These are phyloP conservation scores for Ligdia adustata DNA, from an alignment of 2,888 invertebrate species.

Conservation along the genomic window DNA sequence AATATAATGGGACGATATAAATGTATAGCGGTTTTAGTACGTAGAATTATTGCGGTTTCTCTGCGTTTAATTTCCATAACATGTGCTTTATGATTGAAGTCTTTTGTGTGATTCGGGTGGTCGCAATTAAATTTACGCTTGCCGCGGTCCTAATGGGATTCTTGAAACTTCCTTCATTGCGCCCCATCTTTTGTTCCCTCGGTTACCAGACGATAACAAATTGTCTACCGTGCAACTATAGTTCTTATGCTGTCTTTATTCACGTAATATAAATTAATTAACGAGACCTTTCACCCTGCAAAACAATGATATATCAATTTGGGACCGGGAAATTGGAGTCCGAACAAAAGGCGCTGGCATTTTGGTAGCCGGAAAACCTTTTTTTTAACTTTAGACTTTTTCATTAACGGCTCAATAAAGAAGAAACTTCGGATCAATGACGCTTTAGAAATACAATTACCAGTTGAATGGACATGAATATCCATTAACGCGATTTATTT, in stretches of 20 bases:
- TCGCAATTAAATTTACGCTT: constrained; percentile 52
- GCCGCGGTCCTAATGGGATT: constrained; percentile 46
- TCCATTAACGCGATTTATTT: constrained; percentile 21
- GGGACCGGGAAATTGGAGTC: constrained; percentile 31
- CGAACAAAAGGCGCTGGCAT: constrained; percentile 33
- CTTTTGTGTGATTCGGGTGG: constrained; percentile 46
- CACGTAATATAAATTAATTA: constrained; percentile 41
- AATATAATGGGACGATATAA: too few species aligned
- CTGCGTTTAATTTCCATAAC: constrained; percentile 19
- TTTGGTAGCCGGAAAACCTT: constrained; percentile 29
- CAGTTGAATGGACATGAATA: constrained; percentile 20
- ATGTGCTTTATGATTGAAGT: constrained; percentile 18
- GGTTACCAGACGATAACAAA: constrained; percentile 44
- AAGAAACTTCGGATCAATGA: constrained; percentile 30
- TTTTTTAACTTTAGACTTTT: constrained; percentile 28
- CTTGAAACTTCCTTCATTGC: constrained; percentile 51
- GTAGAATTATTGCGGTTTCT: constrained; percentile 4
- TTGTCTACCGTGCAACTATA: constrained; percentile 28
- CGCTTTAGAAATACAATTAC: constrained; percentile 30
- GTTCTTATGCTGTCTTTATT: constrained; percentile 21
- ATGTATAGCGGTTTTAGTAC: too few species aligned
- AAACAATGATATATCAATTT: constrained; percentile 40
- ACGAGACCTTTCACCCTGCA: constrained; percentile 33
- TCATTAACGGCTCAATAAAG: constrained; percentile 32
- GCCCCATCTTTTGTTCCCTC: constrained; percentile 49